phyloP scores from a whole-genome alignment of 2,113 vertebrate genomes.

The Aegotheles bennettii region DNA sequence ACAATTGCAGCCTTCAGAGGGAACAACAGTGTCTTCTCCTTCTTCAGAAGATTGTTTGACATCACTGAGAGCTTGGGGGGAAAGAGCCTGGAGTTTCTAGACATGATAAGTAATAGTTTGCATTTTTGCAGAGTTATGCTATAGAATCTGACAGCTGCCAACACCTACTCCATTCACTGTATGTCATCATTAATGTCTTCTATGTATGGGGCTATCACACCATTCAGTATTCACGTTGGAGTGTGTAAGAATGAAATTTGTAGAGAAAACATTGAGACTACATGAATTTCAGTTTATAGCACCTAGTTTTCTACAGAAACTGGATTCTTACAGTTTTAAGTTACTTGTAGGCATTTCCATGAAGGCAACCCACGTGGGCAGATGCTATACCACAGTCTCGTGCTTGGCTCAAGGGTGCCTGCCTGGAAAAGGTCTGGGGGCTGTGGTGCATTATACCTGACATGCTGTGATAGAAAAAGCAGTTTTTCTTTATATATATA shows the following conservation, averaged over 20 bases:
- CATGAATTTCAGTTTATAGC: neutral
- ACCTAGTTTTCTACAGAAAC: neutral
- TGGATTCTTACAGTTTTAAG: neutral
- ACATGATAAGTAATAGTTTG: neutral
- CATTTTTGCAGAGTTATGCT: neutral
- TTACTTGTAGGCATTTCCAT: neutral
- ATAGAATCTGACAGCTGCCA: neutral
- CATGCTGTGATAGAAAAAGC: neutral
- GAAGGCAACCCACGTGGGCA: neutral
- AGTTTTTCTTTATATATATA: accelerated
- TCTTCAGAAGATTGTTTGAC: neutral
- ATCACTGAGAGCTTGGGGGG: neutral
- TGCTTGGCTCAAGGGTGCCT: accelerated
- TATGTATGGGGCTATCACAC: neutral
- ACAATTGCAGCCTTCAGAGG: neutral
- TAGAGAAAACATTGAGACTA: neutral
- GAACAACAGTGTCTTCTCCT: neutral
- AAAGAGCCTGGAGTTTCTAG: neutral
- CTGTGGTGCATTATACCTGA: neutral
- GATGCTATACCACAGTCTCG: neutral
- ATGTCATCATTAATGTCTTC: neutral
- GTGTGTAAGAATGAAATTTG: neutral
- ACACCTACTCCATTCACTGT: neutral
- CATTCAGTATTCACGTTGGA: neutral
- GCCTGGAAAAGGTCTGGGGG: neutral